Evolutionary conservation across 2,113 vertebrate species (phyloP), one percentile per base, ranked within the genome.

Genomic region (Dipodomys merriami): DNA sequence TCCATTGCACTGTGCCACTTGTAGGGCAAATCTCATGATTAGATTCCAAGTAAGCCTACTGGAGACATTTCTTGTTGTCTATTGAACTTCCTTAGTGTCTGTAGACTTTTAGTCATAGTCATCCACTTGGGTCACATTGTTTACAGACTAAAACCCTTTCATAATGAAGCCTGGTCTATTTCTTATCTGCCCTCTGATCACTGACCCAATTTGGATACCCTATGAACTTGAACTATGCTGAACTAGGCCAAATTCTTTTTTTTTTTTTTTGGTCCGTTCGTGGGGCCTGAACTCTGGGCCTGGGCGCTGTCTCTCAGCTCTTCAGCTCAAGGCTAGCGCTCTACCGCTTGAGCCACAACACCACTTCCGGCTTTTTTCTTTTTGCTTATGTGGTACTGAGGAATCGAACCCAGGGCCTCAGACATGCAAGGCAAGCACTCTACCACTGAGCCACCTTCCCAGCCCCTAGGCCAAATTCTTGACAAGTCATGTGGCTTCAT

Each of bases 221-320:
- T 83, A 20, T 81, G 84, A 86, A 77, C 77, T 78, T 89, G 39
- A 92, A 81, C 44, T 88, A 33, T 91, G 23, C 18, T 64, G 19
- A 12, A 87, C 29, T 62, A 35, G 88, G 5, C 39, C 39, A 39
- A 39, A 39, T 39, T 39, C 39, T 39, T 39, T 39, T 39, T 39
- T n/a, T n/a, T n/a, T n/a, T 39, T 39, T 39, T 39, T 39, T 39
- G 39, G 39, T 39, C 39, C 5, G 39, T 5, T 39, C 39, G 5
- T 39, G 39, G 39, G 39, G 39, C 39, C 39, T 39, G 39, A 39
- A 39, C 39, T 39, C 39, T 39, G 39, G 39, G 39, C 39, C 39
- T 39, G 39, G 5, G 39, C 39, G 39, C 5, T 39, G 39, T 39
- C 39, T 5, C 39, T 39, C 39, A 39, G 39, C 39, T 39, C 5